Conservation (phyloP, 2,888 invertebrate species). For the Oscheius sp. region DNA sequence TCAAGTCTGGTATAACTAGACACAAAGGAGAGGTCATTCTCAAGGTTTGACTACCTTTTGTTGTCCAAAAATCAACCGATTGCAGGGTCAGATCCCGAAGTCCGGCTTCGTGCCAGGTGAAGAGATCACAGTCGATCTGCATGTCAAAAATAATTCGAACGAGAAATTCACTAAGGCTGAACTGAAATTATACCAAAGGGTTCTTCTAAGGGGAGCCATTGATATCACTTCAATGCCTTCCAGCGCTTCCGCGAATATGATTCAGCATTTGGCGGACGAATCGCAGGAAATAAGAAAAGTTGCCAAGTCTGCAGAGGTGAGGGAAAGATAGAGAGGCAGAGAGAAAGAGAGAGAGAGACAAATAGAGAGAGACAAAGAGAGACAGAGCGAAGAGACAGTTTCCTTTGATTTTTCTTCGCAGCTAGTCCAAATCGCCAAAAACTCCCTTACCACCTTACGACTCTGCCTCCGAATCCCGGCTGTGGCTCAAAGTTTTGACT, state of each 20-base stretch:
- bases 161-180: conserved; percentile 22
- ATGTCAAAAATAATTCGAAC: conserved; percentile 5
- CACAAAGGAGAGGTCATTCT: conserved; percentile 21
- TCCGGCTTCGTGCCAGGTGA: conserved; percentile 20
- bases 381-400: too few relatives aligned
- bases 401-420: not conserved
- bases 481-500: conserved; percentile 17
- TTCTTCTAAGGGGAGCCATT: conserved; percentile 20
- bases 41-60: not conserved
- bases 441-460: not conserved
- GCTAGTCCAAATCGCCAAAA: conserved; percentile 18
- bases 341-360: not conserved
- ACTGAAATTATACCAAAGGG: conserved; percentile 13
- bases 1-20: not conserved
- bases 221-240: conserved; percentile 20
- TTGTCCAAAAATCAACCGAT: not conserved
- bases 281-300: conserved; percentile 25
- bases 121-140: conserved; percentile 10
- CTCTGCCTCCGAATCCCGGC: conserved; percentile 11
- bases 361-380: too few relatives aligned
- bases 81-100: not conserved
- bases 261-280: conserved; percentile 11
- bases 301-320: conserved; percentile 21
- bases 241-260: conserved; percentile 13
- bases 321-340: not conserved